A percentile compares a stretch with the other conserved stretches of the same genome.
Evolutionary conservation across 2,797 vertebrate species (phyloP).

Genomic region (Furcifer pardalis): DNA sequence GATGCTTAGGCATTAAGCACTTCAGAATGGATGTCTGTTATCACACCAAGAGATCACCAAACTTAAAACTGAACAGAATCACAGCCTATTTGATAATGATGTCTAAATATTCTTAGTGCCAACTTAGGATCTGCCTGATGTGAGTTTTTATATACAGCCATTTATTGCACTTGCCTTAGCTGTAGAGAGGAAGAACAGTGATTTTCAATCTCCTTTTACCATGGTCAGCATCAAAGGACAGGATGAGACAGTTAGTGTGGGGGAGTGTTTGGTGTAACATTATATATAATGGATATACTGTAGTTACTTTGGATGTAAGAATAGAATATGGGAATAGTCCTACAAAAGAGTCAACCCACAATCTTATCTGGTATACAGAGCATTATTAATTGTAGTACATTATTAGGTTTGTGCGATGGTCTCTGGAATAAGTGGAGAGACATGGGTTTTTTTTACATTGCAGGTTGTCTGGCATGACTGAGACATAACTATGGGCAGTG

Average conservation of each 20-base stretch:
- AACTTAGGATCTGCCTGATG: background rate
- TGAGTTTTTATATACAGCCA: background rate
- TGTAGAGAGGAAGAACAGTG: background rate
- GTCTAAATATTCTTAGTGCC: background rate
- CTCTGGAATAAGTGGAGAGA: background rate
- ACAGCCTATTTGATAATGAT: background rate
- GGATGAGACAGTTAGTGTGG: background rate
- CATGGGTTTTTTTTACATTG: constrained; percentile 12
- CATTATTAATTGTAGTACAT: background rate
- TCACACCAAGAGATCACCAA: background rate
- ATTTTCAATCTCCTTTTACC: background rate
- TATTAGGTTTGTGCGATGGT: background rate
- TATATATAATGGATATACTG: background rate
- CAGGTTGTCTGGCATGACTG: too few species aligned
- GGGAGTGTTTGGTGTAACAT: background rate
- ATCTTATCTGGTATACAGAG: background rate
- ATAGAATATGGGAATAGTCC: background rate
- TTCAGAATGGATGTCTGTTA: background rate
- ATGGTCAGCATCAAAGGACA: background rate
- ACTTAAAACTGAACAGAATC: background rate
- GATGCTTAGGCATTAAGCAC: background rate
- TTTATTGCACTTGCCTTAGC: background rate
- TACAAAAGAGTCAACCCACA: background rate
- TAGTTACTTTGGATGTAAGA: background rate
- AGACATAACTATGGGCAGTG: too few species aligned